A percentile compares a stretch with the other conserved stretches of the same genome.
Conservation (phyloP, 1,140 invertebrate genomes). For the Sipha flava region DNA sequence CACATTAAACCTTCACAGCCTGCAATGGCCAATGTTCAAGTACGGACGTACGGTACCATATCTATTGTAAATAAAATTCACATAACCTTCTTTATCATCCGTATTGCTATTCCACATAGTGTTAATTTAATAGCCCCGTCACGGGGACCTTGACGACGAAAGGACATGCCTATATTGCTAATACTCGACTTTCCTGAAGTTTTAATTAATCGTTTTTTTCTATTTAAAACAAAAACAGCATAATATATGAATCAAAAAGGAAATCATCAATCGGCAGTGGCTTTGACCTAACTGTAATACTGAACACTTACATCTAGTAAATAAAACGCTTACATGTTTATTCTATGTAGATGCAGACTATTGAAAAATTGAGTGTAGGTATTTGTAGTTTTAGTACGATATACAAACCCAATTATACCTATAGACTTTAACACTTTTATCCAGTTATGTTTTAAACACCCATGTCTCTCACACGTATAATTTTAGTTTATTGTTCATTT, state of each 20-base stretch:
- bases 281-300: too few species aligned
- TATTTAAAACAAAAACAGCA: neutral
- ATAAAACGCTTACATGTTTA: too few species aligned
- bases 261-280: neutral
- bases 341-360: too few species aligned
- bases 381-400: too few species aligned
- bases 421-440: too few species aligned
- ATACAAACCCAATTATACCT: too few species aligned
- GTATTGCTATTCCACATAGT: neutral
- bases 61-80: neutral
- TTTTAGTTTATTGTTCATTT: neutral
- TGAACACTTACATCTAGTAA: too few species aligned
- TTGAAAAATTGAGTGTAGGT: too few species aligned
- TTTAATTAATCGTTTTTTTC: neutral
- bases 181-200: neutral
- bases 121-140: neutral
- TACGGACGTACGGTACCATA: too few species aligned
- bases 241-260: neutral
- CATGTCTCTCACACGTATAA: neutral
- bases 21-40: neutral
- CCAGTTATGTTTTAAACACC: too few species aligned
- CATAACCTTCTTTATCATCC: conserved; percentile 28
- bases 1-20: neutral
- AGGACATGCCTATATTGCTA: neutral
- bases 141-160: neutral